These are phyloP conservation scores for Brachyhypopomus occidentalis DNA, from an alignment of 2,113 vertebrate species.

Conservation along the genomic window DNA sequence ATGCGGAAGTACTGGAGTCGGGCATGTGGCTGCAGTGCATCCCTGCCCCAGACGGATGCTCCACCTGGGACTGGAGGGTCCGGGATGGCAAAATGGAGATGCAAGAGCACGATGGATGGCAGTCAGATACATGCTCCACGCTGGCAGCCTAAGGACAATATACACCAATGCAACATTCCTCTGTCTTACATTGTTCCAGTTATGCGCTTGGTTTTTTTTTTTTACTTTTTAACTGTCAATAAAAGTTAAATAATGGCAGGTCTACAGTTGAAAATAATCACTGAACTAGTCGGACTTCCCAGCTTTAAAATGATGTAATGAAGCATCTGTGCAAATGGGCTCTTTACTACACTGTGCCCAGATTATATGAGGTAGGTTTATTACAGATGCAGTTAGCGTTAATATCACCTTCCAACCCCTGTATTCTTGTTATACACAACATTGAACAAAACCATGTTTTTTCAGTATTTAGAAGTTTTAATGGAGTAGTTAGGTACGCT, in stretches of 20 bases:
- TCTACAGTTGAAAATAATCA: neutral
- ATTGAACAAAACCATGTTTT: too few species aligned
- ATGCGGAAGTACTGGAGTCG: slow-evolving; percentile 81
- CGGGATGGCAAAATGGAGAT: slow-evolving; percentile 82
- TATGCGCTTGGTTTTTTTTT: neutral
- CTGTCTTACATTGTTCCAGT: neutral
- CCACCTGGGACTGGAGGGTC: slow-evolving; percentile 87
- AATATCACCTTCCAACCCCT: too few species aligned
- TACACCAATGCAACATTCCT: slow-evolving; percentile 14
- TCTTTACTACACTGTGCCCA: neutral
- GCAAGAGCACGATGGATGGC: slow-evolving; percentile 48
- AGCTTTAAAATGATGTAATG: neutral
- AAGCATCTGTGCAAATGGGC: neutral
- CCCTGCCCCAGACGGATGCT: slow-evolving; percentile 81
- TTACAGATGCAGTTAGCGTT: too few species aligned
- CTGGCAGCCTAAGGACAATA: neutral
- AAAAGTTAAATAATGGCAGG: neutral
- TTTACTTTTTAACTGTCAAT: neutral
- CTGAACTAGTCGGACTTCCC: neutral
- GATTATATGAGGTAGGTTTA: too few species aligned
- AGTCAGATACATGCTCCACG: slow-evolving; percentile 38
- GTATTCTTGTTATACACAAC: neutral
- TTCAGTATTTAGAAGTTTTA: too few species aligned
- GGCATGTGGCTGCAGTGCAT: slow-evolving; percentile 85
- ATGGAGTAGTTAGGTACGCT: neutral